phyloP scores from a whole-genome alignment of 2,797 vertebrate species.

The Protosalanx chinensis region DNA sequence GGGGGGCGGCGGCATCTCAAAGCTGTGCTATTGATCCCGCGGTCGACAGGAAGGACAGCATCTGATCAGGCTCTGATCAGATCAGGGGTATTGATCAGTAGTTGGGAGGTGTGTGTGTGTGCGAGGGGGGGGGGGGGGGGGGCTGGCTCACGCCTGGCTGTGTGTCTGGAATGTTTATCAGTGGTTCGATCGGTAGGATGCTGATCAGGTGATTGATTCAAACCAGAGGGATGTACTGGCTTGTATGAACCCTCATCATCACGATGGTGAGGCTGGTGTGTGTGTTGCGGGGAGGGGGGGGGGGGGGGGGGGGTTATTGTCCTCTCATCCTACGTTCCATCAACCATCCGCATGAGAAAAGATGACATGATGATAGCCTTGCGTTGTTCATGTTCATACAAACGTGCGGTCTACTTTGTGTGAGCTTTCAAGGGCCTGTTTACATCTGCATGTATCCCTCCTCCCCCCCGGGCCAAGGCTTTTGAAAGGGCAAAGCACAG shows the following conservation, averaged over 20 bases:
- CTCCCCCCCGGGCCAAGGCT: background rate
- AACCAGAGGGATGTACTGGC: slow-evolving; percentile 38
- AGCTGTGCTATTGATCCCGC: slow-evolving; percentile 61
- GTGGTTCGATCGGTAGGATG: slow-evolving; percentile 64
- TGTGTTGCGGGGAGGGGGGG: too few relatives aligned
- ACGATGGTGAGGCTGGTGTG: background rate
- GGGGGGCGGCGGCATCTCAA: slow-evolving; percentile 64
- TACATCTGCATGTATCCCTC: too few relatives aligned
- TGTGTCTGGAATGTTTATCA: slow-evolving; percentile 68
- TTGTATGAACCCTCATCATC: background rate
- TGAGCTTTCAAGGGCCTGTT: too few relatives aligned
- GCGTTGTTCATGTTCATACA: background rate
- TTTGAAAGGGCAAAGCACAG: too few relatives aligned
- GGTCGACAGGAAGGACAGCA: slow-evolving; percentile 68
- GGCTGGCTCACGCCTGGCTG: slow-evolving; percentile 29
- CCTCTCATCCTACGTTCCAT: too few relatives aligned
- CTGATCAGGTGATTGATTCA: slow-evolving; percentile 65
- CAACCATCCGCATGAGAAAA: too few relatives aligned
- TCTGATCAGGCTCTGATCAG: slow-evolving; percentile 74
- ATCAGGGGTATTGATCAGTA: slow-evolving; percentile 69
- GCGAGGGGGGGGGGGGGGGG: slow-evolving; percentile 19
- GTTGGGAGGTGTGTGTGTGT: slow-evolving; percentile 51
- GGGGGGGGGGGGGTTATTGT: too few relatives aligned
- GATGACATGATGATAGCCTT: background rate
- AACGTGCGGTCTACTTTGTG: too few relatives aligned